Evolutionary conservation across 1,140 invertebrate genomes (phyloP).

Genomic region (Zaprionus taronus): DNA sequence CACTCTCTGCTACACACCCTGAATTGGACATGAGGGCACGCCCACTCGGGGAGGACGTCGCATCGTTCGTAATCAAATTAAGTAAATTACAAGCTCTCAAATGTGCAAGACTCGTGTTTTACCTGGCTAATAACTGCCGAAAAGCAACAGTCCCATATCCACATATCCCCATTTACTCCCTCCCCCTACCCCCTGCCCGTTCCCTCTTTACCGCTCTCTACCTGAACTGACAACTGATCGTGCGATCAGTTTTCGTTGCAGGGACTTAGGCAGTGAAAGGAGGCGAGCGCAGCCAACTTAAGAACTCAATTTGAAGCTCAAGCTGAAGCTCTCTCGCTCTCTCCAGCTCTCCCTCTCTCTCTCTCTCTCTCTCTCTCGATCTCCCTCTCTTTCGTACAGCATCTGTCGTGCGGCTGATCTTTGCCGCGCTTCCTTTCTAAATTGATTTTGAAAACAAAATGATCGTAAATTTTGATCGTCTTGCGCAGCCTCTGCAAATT

Average conservation of each 20-base stretch:
- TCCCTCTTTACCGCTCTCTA: neutral
- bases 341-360: neutral
- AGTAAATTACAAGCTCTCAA: constrained; percentile 82
- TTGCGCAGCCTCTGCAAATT: constrained; percentile 78
- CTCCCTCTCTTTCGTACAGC: constrained; percentile 10
- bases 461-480: constrained; percentile 82
- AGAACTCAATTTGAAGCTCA: constrained; percentile 73
- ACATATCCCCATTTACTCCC: neutral
- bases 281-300: constrained; percentile 51
- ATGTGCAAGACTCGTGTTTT: constrained; percentile 82
- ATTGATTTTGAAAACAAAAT: constrained; percentile 83
- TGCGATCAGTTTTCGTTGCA: constrained; percentile 26
- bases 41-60: constrained; percentile 39
- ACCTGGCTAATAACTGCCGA: constrained; percentile 76
- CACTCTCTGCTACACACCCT: neutral
- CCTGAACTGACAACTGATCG: constrained; percentile 33
- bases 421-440: constrained; percentile 82
- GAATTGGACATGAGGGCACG: constrained; percentile 13
- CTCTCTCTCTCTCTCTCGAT: neutral
- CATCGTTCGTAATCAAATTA: constrained; percentile 76
- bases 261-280: constrained; percentile 27
- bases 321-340: neutral
- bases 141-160: constrained; percentile 45
- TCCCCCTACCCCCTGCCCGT: too few species aligned
- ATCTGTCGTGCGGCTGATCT: constrained; percentile 70